Evolutionary conservation across 2,888 invertebrate genomes (phyloP).

Genomic region (Acrobeloides nanus): DNA sequence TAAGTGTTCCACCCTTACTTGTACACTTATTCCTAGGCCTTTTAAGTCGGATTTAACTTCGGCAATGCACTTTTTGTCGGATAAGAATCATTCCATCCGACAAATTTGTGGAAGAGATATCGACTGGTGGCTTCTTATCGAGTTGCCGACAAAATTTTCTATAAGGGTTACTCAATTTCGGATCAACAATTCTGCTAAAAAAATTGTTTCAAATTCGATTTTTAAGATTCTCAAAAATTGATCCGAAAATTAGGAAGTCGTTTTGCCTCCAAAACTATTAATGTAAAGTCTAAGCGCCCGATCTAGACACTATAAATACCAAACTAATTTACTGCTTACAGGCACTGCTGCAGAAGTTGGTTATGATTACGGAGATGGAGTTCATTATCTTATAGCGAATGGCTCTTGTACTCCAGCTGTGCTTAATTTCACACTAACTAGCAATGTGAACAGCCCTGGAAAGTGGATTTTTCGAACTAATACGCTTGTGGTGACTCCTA

Average conservation of each 20-base stretch:
- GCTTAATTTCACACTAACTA: neutral
- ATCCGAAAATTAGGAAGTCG: neutral
- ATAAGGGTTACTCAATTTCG: too few species aligned
- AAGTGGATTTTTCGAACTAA: slow-evolving; percentile 1
- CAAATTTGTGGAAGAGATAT: too few species aligned
- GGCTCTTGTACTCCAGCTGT: neutral
- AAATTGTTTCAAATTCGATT: too few species aligned
- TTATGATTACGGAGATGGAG: neutral
- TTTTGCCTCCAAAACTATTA: neutral
- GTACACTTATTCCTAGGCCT: too few species aligned
- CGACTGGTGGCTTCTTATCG: too few species aligned
- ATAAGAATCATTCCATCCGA: too few species aligned
- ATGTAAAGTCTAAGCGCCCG: neutral
- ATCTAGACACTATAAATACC: neutral
- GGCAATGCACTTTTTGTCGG: too few species aligned
- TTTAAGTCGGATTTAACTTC: too few species aligned
- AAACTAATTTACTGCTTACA: neutral
- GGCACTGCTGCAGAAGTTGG: slow-evolving; percentile 1
- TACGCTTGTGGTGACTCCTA: neutral
- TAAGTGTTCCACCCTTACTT: too few species aligned
- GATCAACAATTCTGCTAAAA: too few species aligned
- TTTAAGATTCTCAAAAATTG: too few species aligned
- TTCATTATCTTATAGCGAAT: neutral
- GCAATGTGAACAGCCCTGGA: neutral
- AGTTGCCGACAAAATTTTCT: too few species aligned